Percentiles rank a stretch among this genome's conserved stretches.
Evolutionary conservation across 2,797 vertebrate genomes (phyloP).

Genomic region (Scyliorhinus canicula): DNA sequence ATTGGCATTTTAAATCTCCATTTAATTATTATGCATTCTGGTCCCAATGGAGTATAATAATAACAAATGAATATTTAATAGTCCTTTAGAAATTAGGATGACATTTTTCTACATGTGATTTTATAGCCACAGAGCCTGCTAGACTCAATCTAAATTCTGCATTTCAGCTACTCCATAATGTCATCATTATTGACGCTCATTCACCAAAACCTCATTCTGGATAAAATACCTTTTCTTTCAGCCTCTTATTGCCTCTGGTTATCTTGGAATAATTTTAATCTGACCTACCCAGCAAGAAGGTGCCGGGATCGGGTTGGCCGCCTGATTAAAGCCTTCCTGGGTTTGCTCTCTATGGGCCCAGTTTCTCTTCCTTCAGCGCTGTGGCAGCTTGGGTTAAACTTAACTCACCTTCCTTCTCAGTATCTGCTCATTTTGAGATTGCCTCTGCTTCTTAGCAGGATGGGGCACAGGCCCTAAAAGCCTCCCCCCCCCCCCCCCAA

Average conservation of each 20-base stretch:
- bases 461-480: not conserved
- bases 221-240: not conserved
- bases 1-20: not conserved
- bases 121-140: not conserved
- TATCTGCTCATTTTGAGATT: not conserved
- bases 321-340: not conserved
- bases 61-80: not conserved
- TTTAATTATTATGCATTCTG: constrained; percentile 6
- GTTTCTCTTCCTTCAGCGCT: not conserved
- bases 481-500: too few species aligned
- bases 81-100: not conserved
- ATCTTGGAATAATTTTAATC: not conserved
- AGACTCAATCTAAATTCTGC: not conserved
- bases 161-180: not conserved
- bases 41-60: not conserved
- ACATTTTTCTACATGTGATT: not conserved
- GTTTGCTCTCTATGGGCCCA: not conserved
- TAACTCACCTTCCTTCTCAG: not conserved
- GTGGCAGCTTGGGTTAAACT: not conserved
- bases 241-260: not conserved
- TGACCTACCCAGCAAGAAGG: not conserved
- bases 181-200: not conserved
- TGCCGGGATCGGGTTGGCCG: not conserved
- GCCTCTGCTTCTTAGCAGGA: not conserved
- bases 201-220: not conserved